These are phyloP conservation scores for Microcebus tavaratra DNA, from an alignment of 2,113 vertebrate genomes.

Conservation along the genomic window DNA sequence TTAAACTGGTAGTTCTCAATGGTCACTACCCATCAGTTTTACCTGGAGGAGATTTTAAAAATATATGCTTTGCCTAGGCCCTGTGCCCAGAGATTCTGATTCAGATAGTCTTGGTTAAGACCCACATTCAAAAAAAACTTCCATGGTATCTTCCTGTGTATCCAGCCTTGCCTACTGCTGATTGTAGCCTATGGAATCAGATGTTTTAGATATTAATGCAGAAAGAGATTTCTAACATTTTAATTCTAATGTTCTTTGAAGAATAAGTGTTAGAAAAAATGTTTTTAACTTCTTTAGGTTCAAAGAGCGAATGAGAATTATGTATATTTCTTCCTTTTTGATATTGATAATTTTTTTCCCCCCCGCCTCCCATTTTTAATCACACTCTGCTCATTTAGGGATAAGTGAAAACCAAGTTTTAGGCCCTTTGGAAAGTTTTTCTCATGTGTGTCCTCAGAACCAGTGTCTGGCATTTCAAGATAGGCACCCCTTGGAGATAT, in stretches of 20 bases:
- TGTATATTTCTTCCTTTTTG: neutral
- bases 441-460: neutral
- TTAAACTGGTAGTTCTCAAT: neutral
- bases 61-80: too few relatives aligned
- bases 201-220: neutral
- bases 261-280: neutral
- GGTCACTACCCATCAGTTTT: neutral
- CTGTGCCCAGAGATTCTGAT: too few relatives aligned
- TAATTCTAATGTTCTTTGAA: neutral
- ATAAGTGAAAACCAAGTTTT: neutral
- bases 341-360: neutral
- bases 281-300: neutral
- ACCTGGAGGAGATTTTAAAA: neutral
- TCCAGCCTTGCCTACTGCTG: neutral
- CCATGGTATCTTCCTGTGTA: neutral
- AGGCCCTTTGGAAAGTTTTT: neutral
- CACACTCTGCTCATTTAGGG: neutral
- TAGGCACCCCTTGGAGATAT: neutral
- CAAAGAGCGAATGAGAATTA: neutral
- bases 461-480: neutral
- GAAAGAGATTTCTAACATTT: neutral
- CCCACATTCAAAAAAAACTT: neutral
- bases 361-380: neutral
- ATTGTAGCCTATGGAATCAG: neutral
- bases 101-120: neutral